Evolutionary conservation across 2,797 vertebrate species (phyloP).

Genomic region (Channallabes apus): DNA sequence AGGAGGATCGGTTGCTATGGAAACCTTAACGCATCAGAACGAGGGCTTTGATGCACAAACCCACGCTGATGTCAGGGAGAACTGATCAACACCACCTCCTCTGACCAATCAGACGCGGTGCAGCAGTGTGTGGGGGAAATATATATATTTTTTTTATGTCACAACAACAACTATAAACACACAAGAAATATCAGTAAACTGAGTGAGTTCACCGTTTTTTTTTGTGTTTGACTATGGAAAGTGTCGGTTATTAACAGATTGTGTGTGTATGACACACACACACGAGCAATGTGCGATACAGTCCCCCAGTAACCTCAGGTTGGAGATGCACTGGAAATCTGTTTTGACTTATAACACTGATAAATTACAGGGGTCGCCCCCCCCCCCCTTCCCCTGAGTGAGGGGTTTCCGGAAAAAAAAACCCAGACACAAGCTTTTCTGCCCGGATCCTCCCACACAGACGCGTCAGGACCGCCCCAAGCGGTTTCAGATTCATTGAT

Average conservation of each 20-base stretch:
- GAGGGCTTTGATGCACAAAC: neutral
- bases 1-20: neutral
- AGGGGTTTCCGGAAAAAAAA: no score
- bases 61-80: neutral
- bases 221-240: neutral
- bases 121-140: neutral
- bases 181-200: neutral
- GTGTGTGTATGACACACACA: no score
- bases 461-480: neutral
- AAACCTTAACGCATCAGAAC: neutral
- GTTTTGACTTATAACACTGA: neutral
- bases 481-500: neutral
- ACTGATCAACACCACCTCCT: no score
- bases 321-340: neutral
- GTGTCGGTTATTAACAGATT: neutral
- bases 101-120: neutral
- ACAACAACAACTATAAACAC: neutral
- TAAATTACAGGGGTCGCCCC: neutral
- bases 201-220: neutral
- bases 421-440: no score
- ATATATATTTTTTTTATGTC: no score
- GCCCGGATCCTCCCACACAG: neutral
- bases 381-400: no score
- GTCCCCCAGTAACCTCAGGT: neutral
- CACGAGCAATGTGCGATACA: no score